Evolutionary conservation across 2,888 invertebrate species (phyloP).

Genomic region (Fragum whitleyi): DNA sequence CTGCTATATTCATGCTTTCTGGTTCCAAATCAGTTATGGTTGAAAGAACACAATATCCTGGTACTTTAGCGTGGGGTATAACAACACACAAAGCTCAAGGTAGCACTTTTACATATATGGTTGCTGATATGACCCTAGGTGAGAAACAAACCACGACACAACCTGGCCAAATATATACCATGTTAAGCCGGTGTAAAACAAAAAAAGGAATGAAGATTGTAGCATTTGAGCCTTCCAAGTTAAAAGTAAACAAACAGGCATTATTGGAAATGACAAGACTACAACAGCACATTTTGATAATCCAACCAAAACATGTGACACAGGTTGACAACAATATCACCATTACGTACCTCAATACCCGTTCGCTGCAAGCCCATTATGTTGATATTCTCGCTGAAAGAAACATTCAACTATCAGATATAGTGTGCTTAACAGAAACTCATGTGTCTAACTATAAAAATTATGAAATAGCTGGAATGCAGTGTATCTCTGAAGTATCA

Average conservation of each 20-base stretch:
- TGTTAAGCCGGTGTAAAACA: conserved; percentile 46
- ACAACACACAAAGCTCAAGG: conserved; percentile 46
- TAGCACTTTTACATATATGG: conserved; percentile 31
- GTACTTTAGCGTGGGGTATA: conserved; percentile 40
- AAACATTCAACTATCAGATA: conserved; percentile 1
- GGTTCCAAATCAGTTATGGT: conserved; percentile 10
- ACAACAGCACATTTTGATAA: conserved; percentile 7
- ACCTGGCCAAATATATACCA: conserved; percentile 51
- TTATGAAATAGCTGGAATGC: neutral
- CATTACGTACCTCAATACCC: conserved; percentile 1
- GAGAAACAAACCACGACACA: conserved; percentile 18
- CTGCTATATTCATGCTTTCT: neutral
- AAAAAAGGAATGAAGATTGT: conserved; percentile 29
- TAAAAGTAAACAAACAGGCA: conserved; percentile 32
- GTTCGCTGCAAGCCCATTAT: conserved; percentile 2
- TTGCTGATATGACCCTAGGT: conserved; percentile 38
- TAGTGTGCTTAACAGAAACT: conserved; percentile 1
- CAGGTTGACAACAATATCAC: conserved; percentile 6
- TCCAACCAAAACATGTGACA: conserved; percentile 8
- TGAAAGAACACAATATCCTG: conserved; percentile 40
- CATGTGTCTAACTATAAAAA: neutral
- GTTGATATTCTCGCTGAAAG: neutral
- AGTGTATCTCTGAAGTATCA: neutral
- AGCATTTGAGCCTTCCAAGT: conserved; percentile 21
- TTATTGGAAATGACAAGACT: conserved; percentile 40